Conservation (phyloP, 2,888 invertebrate genomes). For the Agriotes lineatus region DNA sequence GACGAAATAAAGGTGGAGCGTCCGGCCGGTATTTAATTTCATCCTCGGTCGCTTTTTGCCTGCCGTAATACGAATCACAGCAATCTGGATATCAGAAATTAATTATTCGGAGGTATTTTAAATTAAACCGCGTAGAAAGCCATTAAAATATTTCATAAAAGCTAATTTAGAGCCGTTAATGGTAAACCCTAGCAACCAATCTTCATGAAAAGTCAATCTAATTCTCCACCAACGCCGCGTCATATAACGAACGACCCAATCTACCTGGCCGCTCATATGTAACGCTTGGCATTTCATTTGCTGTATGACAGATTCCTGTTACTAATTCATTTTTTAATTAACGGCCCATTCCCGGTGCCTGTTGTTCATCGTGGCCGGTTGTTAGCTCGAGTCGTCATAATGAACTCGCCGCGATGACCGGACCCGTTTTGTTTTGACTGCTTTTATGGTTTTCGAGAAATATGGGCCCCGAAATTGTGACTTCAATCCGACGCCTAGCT, state of each 20-base stretch:
- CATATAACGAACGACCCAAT: slow-evolving; percentile 47
- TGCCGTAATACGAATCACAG: slow-evolving; percentile 1
- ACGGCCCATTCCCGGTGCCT: slow-evolving; percentile 58
- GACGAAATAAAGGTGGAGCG: too few species aligned
- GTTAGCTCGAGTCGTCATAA: slow-evolving; percentile 48
- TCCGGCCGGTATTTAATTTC: too few species aligned
- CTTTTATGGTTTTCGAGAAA: slow-evolving; percentile 34
- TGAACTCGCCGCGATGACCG: slow-evolving; percentile 38
- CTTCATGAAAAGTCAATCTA: slow-evolving; percentile 61
- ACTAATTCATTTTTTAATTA: slow-evolving; percentile 67
- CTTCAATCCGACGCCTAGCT: background rate
- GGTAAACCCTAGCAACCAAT: slow-evolving; percentile 55
- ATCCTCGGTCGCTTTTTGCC: too few species aligned
- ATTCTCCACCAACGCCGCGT: slow-evolving; percentile 57
- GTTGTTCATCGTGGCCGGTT: slow-evolving; percentile 56
- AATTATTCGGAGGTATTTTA: slow-evolving; percentile 42
- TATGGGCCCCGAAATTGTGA: slow-evolving; percentile 19
- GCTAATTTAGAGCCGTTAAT: slow-evolving; percentile 63
- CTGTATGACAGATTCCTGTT: slow-evolving; percentile 65
- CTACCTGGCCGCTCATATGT: slow-evolving; percentile 59
- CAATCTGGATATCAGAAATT: slow-evolving; percentile 23
- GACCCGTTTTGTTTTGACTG: slow-evolving; percentile 40
- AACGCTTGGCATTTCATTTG: slow-evolving; percentile 65
- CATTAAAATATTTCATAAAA: slow-evolving; percentile 64
- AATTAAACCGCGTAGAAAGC: slow-evolving; percentile 59